These are phyloP conservation scores for Diplodus sargus DNA, from an alignment of 2,797 vertebrate genomes.

Conservation along the genomic window DNA sequence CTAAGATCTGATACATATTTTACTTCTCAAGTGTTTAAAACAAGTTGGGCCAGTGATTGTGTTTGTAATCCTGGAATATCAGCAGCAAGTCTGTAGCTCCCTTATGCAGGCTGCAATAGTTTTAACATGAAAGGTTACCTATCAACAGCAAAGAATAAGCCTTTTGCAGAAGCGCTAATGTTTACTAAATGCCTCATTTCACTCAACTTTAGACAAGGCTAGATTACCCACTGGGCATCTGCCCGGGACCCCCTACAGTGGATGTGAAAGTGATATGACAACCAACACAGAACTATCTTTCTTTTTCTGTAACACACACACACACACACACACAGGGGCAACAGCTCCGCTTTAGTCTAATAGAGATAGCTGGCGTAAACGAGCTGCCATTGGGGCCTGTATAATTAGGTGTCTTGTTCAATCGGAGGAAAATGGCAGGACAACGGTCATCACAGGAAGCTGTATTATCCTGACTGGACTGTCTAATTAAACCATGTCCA, in stretches of 20 bases:
- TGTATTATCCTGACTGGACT: conserved; percentile 24
- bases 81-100: too few relatives aligned
- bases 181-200: background rate
- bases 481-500: conserved; percentile 35
- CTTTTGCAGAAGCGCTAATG: too few relatives aligned
- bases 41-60: too few relatives aligned
- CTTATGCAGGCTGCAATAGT: too few relatives aligned
- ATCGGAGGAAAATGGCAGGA: conserved; percentile 32
- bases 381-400: conserved; percentile 28
- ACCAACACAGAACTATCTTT: background rate
- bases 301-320: background rate
- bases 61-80: too few relatives aligned
- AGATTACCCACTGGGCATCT: too few relatives aligned
- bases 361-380: conserved; percentile 28
- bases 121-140: too few relatives aligned
- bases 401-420: conserved; percentile 37
- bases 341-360: conserved; percentile 14
- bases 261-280: background rate
- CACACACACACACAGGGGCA: background rate
- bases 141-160: too few relatives aligned
- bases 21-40: too few relatives aligned
- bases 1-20: too few relatives aligned
- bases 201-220: background rate
- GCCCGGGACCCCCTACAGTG: too few relatives aligned
- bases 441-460: conserved; percentile 24